phyloP scores from a whole-genome alignment of 2,888 invertebrate species.

The Lampropteryx suffumata region DNA sequence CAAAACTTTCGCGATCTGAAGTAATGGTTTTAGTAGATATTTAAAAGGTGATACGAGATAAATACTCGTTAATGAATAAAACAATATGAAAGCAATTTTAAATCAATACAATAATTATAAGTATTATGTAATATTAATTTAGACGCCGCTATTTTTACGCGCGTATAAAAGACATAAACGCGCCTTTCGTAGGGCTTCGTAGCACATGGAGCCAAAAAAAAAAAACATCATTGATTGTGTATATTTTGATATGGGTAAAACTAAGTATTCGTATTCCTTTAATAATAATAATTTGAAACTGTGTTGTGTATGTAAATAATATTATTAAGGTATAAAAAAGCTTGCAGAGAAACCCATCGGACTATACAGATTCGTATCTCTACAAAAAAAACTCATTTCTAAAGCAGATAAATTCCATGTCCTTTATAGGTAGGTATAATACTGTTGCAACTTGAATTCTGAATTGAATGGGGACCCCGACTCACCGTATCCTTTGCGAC shows the following conservation, averaged over 20 bases:
- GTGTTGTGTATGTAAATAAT: too few species aligned
- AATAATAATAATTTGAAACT: too few species aligned
- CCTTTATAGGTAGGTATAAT: constrained; percentile 31
- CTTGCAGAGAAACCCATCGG: not conserved
- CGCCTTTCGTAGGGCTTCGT: constrained; percentile 23
- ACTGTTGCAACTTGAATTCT: constrained; percentile 45
- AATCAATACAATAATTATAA: not conserved
- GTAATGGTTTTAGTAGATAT: too few species aligned
- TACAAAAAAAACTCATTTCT: constrained; percentile 16
- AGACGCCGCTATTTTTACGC: constrained; percentile 4
- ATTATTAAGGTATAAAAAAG: not conserved
- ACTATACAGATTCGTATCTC: constrained; percentile 6
- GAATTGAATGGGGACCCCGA: constrained; percentile 51
- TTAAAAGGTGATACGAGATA: too few species aligned
- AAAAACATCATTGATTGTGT: too few species aligned
- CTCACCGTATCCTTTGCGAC: constrained; percentile 64
- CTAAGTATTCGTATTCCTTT: too few species aligned
- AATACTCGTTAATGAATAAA: too few species aligned
- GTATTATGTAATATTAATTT: too few species aligned
- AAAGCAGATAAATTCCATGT: constrained; percentile 18
- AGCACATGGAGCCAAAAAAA: constrained; percentile 11
- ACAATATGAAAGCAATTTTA: too few species aligned
- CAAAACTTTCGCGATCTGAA: too few species aligned
- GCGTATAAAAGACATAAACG: constrained; percentile 33
- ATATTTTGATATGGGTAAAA: too few species aligned